Evolutionary conservation across 1,140 invertebrate genomes (phyloP).

Genomic region (Ericerus pela): DNA sequence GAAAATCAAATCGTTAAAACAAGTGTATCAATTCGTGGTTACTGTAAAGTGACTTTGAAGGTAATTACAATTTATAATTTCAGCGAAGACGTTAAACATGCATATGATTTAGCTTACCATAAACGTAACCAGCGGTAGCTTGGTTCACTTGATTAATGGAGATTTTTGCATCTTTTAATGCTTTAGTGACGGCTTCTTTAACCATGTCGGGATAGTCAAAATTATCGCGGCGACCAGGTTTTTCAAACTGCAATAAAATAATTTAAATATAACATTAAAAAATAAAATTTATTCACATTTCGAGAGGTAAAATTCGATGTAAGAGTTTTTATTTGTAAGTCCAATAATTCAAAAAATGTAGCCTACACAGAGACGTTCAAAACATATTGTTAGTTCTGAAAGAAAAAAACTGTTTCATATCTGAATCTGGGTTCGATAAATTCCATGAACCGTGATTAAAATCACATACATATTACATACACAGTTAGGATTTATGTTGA

Average conservation of each 20-base stretch:
- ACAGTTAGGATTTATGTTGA: no score
- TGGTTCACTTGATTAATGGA: constrained; percentile 67
- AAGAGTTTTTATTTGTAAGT: no score
- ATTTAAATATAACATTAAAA: no score
- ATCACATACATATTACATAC: no score
- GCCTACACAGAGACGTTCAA: no score
- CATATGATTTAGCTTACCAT: constrained; percentile 41
- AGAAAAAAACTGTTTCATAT: no score
- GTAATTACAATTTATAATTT: constrained; percentile 7
- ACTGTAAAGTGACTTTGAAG: neutral
- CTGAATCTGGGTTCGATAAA: no score
- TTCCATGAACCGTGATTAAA: no score
- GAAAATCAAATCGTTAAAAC: constrained; percentile 10
- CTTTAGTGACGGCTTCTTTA: constrained; percentile 80
- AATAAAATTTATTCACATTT: no score
- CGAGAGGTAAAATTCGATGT: no score
- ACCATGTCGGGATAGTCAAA: constrained; percentile 91
- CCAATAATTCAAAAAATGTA: no score
- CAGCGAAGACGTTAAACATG: constrained; percentile 2
- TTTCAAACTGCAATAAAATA: constrained; percentile 51
- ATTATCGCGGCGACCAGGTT: constrained; percentile 62
- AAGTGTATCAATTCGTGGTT: neutral
- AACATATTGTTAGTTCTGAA: no score
- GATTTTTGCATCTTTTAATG: constrained; percentile 73
- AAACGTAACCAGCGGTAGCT: constrained; percentile 86